Evolutionary conservation across 1,140 invertebrate species (phyloP).

Genomic region (Ceratina japonica): DNA sequence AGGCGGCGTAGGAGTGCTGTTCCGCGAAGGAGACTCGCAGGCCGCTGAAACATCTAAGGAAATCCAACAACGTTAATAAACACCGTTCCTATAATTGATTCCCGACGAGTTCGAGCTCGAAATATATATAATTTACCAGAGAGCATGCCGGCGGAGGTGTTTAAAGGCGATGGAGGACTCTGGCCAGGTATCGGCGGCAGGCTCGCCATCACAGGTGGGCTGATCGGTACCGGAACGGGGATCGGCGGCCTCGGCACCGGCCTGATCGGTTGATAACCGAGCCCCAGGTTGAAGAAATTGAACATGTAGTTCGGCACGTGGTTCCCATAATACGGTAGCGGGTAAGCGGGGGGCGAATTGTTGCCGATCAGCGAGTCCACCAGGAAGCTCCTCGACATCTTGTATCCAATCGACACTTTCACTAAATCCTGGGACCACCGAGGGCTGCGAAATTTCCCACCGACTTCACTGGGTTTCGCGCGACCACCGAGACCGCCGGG

Average conservation of each 20-base stretch:
- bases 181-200: conserved; percentile 62
- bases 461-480: conserved; percentile 5
- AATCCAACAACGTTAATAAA: conserved; percentile 3
- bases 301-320: conserved; percentile 76
- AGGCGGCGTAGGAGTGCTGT: conserved; percentile 81
- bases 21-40: conserved; percentile 77
- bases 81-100: not conserved
- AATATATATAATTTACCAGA: conserved; percentile 65
- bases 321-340: conserved; percentile 73
- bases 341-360: conserved; percentile 75
- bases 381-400: conserved; percentile 87
- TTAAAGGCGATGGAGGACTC: conserved; percentile 75
- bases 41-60: conserved; percentile 76
- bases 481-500: not conserved
- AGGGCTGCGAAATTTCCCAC: conserved; percentile 1
- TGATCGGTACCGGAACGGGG: conserved; percentile 60
- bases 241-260: conserved; percentile 72
- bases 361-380: conserved; percentile 87
- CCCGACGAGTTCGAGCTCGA: not conserved
- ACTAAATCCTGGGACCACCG: conserved; percentile 43
- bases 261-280: conserved; percentile 74
- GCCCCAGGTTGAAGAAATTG: conserved; percentile 75
- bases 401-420: conserved; percentile 24
- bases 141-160: conserved; percentile 63
- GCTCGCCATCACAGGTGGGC: conserved; percentile 59